A percentile compares a stretch with the other conserved stretches of the same genome.
Evolutionary conservation across 2,113 vertebrate genomes (phyloP).

Genomic region (Tachycineta bicolor): DNA sequence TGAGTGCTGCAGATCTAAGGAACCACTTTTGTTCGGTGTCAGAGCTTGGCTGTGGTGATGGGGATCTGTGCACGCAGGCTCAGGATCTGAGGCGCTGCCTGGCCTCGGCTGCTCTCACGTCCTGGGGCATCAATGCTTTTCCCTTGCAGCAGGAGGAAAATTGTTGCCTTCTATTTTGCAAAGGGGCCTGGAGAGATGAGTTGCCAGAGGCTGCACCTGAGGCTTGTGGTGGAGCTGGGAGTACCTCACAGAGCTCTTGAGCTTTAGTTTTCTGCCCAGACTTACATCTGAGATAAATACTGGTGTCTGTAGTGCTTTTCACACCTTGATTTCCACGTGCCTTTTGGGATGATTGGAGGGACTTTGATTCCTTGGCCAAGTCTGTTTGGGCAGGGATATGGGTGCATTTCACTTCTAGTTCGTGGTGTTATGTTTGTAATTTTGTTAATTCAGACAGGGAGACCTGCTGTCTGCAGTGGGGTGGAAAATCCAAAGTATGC

Average conservation of each 20-base stretch:
- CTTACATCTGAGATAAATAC: background rate
- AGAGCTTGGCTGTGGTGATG: background rate
- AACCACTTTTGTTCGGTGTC: fast-evolving
- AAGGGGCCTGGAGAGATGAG: background rate
- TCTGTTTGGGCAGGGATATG: background rate
- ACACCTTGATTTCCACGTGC: background rate
- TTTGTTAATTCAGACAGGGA: background rate
- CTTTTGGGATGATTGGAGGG: background rate
- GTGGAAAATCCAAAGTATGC: background rate
- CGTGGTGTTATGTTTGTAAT: background rate
- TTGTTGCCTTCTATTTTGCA: background rate
- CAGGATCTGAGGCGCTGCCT: background rate
- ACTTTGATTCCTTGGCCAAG: background rate
- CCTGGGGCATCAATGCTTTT: background rate
- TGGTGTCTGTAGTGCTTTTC: background rate
- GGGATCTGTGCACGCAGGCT: background rate
- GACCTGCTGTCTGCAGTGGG: background rate
- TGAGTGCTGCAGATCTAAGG: background rate
- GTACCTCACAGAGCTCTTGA: background rate
- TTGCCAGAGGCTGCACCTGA: conserved; percentile 44
- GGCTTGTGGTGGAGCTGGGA: conserved; percentile 2
- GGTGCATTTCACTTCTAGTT: background rate
- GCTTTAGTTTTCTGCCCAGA: background rate
- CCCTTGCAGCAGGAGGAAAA: background rate
- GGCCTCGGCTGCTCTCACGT: background rate